Evolutionary conservation across 1,140 invertebrate species (phyloP), one percentile per base, ranked within the genome.

Genomic region (Drosophila navojoa): DNA sequence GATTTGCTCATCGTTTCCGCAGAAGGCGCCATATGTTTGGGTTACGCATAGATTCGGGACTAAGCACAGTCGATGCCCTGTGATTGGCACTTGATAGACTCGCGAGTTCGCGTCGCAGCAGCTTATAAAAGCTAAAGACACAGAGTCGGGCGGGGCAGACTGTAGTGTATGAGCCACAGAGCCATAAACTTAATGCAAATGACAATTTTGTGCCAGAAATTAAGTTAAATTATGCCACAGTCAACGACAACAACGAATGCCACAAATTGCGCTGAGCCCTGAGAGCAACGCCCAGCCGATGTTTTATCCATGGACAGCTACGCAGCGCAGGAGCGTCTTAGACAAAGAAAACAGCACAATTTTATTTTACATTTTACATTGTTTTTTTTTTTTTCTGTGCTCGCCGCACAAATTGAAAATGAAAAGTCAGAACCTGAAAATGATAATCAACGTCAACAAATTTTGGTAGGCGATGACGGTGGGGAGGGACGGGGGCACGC

Each of bases 381-480:
- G 5, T 5, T 47, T 27, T 11, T 50, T 50, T 4, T 1, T n/a
- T 5, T 75, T 53, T 29, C 47, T 68, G 52, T 76, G 52, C 62
- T 52, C 38, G 61, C 13, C 71, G 47, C 71, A 76, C 76, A 89
- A 87, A 87, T 84, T 82, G 82, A 89, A 87, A 87, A 87, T 89
- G 82, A 89, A 87, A 87, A 87, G 79, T 87, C 84, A 82, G 84
- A 87, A 89, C 82, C 82, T 89, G 82, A 89, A 87, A 87, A 87
- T 89, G 82, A 87, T 87, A 87, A 87, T 87, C 82, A 87, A 89
- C 84, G 79, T 87, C 79, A 87, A 89, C 84, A 80, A 89, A 86
- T 86, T 86, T 70, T 44, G 45, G 22, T 13, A 19, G 16, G 7
- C 13, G 27, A 4, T n/a, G 13, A 0, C 19, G 15, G 19, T 4